A percentile compares a stretch with the other conserved stretches of the same genome.
Conservation (phyloP, 1,140 invertebrate genomes). For the Steinernema khuongi region DNA sequence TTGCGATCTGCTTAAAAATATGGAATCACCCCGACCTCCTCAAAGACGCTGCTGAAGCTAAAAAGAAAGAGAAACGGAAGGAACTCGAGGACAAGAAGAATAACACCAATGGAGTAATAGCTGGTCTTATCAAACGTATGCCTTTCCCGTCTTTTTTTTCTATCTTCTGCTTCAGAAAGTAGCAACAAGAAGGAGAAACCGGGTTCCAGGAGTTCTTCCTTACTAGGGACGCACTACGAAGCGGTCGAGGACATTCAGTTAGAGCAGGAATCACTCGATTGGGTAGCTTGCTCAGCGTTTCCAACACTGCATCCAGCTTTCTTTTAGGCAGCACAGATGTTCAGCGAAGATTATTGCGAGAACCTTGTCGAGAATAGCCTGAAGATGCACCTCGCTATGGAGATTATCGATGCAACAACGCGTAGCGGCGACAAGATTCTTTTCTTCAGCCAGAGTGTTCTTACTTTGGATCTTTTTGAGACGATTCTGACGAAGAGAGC, state of each 20-base stretch:
- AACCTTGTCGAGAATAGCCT: conserved; percentile 83
- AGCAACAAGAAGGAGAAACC: no score
- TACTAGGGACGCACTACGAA: no score
- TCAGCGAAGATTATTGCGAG: conserved; percentile 75
- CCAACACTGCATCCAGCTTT: background rate
- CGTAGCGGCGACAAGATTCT: conserved; percentile 79
- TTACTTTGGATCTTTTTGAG: conserved; percentile 93
- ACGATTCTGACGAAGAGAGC: conserved; percentile 78
- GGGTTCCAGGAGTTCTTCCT: no score
- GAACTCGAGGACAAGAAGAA: conserved; percentile 35
- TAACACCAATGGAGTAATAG: no score
- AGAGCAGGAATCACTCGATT: conserved; percentile 38
- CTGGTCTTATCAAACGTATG: no score
- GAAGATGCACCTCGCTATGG: conserved; percentile 90
- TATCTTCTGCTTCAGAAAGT: no score
- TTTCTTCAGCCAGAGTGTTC: conserved; percentile 92
- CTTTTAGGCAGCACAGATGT: conserved; percentile 73
- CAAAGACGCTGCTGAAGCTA: conserved; percentile 74
- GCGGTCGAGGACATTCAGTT: conserved; percentile 11
- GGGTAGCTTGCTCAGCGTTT: conserved; percentile 18
- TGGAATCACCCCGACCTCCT: conserved; percentile 99
- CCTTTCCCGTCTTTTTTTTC: no score
- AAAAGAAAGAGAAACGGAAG: conserved; percentile 65
- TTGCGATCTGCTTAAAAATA: conserved; percentile 85
- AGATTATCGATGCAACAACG: conserved; percentile 82